Conservation (phyloP, 2,888 invertebrate genomes). For the Aleiodes leptofemur region DNA sequence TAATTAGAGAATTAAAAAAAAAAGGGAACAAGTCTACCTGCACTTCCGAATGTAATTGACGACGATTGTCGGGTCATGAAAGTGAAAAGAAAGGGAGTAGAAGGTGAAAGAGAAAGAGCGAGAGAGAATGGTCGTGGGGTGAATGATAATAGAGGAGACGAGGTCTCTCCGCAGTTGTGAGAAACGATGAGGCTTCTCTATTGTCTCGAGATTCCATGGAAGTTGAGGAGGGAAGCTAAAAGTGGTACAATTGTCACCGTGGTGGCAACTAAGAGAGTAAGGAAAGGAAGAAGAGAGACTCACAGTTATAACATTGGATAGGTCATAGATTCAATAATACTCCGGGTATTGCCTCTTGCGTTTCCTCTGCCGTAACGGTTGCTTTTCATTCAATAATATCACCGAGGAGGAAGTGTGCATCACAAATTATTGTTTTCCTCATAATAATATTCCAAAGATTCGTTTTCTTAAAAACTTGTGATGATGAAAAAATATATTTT, state of each 20-base stretch:
- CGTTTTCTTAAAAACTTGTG: too few relatives aligned
- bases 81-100: slow-evolving; percentile 16
- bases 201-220: slow-evolving; percentile 45
- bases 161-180: slow-evolving; percentile 8
- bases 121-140: slow-evolving; percentile 23
- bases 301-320: slow-evolving; percentile 26
- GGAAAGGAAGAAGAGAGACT: background rate
- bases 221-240: slow-evolving; percentile 21
- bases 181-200: slow-evolving; percentile 14
- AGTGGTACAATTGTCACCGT: slow-evolving; percentile 39
- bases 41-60: slow-evolving; percentile 37
- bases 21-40: slow-evolving; percentile 6
- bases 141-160: slow-evolving; percentile 31
- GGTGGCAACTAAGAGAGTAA: slow-evolving; percentile 8
- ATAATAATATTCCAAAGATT: background rate
- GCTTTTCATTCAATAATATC: slow-evolving; percentile 38
- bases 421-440: background rate
- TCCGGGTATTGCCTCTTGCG: slow-evolving; percentile 36
- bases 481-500: too few relatives aligned
- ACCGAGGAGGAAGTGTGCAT: background rate
- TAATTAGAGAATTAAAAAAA: background rate
- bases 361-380: slow-evolving; percentile 26
- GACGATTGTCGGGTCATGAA: slow-evolving; percentile 30
- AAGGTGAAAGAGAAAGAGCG: background rate
- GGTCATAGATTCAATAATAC: slow-evolving; percentile 50